Evolutionary conservation across 2,888 invertebrate species (phyloP), one percentile per base, ranked within the genome.

Genomic region (Nomada lathburiana): DNA sequence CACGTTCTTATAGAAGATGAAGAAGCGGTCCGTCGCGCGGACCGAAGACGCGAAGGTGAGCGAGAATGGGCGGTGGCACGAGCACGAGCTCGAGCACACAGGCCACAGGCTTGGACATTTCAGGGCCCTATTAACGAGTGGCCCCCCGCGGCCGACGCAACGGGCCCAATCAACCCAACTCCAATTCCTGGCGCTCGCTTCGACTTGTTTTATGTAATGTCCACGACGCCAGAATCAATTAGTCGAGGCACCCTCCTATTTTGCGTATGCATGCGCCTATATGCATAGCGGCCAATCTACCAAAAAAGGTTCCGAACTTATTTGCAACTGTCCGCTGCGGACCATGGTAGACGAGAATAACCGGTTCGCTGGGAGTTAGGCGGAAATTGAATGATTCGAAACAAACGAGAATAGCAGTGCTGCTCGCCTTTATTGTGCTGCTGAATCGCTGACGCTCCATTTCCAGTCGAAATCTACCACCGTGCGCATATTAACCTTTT

Each of bases 201-300:
- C 86, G 88, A 88, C 89, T 91, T 89, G 89, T 91, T 91, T 91
- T 91, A 90, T 91, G 91, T 89, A 90, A 90, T 91, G 87, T 86
- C 86, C 87, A 86, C 88, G 86, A 90, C 87, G 91, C 91, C 91
- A 87, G 87, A 91, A 91, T 92, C 91, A 91, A 91, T 92, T 91
- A 91, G 90, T 87, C 86, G 77, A 78, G 77, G 86, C 88, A 90
- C 84, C 89, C 90, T 90, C 90, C 88, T 88, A 90, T 89, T 89
- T 89, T 83, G 89, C 88, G 88, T 90, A 87, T 90, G 88, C 89
- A 85, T 85, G 76, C 85, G 76, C 69, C 69, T 80, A 83, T 81
- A 82, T 72, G 85, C 81, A 82, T 84, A 85, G 83, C 82, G 82
- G 63, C 74, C 79, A 64, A 70, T 77, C 84, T 78, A 42, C 72